Evolutionary conservation across 2,113 vertebrate species (phyloP).

Genomic region (Boleophthalmus pectinirostris): DNA sequence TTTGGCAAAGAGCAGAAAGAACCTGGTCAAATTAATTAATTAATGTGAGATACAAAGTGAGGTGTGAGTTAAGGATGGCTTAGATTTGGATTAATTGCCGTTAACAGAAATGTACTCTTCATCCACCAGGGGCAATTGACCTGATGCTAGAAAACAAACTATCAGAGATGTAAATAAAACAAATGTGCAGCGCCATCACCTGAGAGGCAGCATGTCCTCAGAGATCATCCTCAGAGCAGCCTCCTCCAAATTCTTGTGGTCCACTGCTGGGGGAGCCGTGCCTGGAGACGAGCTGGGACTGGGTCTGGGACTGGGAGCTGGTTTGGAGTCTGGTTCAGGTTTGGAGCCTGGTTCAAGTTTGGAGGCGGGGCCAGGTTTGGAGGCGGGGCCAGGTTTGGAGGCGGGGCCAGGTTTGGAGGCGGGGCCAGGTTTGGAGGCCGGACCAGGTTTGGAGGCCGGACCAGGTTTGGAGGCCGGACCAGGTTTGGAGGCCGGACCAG

Average conservation of each 20-base stretch:
- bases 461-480: conserved; percentile 10
- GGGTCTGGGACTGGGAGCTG: conserved; percentile 18
- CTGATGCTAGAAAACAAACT: no score
- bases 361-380: not conserved
- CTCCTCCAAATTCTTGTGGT: conserved; percentile 64
- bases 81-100: no score
- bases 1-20: no score
- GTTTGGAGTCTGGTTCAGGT: conserved; percentile 25
- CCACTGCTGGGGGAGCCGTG: not conserved
- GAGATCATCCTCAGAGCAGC: conserved; percentile 76
- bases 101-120: no score
- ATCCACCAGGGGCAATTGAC: no score
- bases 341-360: not conserved
- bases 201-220: conserved; percentile 80
- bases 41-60: no score
- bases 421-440: not conserved
- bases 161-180: no score
- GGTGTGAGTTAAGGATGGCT: no score
- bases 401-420: not conserved
- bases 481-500: conserved; percentile 27
- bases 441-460: not conserved
- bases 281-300: conserved; percentile 28
- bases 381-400: not conserved
- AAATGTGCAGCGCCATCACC: conserved; percentile 20
- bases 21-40: no score